phyloP scores from a whole-genome alignment of 1,140 invertebrate genomes.

The Pseudomyrmex flavicornis region DNA sequence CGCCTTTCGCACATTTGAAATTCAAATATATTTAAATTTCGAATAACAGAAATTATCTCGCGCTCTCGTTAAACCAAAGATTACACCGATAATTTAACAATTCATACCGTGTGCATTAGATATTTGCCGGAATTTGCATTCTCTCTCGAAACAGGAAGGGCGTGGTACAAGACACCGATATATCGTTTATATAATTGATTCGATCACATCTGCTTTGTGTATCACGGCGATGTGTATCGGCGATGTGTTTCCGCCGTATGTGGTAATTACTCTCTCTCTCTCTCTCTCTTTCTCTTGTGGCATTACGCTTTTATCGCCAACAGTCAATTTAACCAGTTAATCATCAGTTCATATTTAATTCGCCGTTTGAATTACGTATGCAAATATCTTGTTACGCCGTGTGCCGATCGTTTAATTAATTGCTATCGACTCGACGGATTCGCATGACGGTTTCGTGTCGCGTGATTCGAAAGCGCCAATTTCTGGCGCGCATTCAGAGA shows the following conservation, averaged over 20 bases:
- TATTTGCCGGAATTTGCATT: slow-evolving; percentile 9
- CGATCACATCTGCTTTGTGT: neutral
- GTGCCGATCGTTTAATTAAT: slow-evolving; percentile 45
- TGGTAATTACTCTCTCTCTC: slow-evolving; percentile 4
- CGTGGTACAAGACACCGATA: neutral
- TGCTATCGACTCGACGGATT: slow-evolving; percentile 13
- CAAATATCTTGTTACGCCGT: slow-evolving; percentile 33
- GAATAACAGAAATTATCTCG: slow-evolving; percentile 40
- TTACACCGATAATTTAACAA: slow-evolving; percentile 30
- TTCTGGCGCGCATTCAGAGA: slow-evolving; percentile 20
- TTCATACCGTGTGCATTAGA: slow-evolving; percentile 4
- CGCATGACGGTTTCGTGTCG: neutral
- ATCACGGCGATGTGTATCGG: neutral
- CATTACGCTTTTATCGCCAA: slow-evolving; percentile 18
- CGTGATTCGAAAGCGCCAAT: slow-evolving; percentile 34
- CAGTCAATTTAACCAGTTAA: slow-evolving; percentile 28
- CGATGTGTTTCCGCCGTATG: neutral
- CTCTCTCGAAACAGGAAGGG: neutral
- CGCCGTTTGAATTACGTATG: slow-evolving; percentile 16
- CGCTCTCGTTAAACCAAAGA: slow-evolving; percentile 3
- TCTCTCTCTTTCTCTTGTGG: neutral
- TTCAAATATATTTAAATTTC: slow-evolving; percentile 42
- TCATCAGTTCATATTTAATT: slow-evolving; percentile 43
- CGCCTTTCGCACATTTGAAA: slow-evolving; percentile 27
- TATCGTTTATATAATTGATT: neutral